phyloP scores from a whole-genome alignment of 2,888 invertebrate genomes.

The Sylvicola cinctus region DNA sequence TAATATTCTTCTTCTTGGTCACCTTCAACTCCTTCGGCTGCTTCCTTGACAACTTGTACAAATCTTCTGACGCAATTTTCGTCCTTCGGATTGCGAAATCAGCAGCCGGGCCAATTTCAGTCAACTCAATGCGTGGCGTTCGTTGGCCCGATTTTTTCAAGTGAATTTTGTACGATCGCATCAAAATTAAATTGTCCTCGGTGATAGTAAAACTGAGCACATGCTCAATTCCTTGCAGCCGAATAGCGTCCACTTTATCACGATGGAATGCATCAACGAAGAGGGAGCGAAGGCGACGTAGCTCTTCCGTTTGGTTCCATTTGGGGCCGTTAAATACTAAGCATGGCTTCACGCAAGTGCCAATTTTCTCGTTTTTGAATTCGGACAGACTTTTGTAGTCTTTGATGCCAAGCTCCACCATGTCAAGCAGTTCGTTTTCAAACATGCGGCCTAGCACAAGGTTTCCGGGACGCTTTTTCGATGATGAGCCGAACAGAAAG shows the following conservation, averaged over 20 bases:
- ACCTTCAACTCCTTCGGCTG: conserved; percentile 58
- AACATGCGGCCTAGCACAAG: conserved; percentile 74
- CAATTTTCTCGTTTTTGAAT: conserved; percentile 57
- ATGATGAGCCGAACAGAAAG: conserved; percentile 79
- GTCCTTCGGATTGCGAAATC: conserved; percentile 72
- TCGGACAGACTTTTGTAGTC: conserved; percentile 58
- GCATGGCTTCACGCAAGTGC: conserved; percentile 73
- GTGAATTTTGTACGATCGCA: conserved; percentile 59
- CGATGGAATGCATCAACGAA: conserved; percentile 85
- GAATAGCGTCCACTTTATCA: conserved; percentile 54
- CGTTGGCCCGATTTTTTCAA: conserved; percentile 81
- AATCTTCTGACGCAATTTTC: conserved; percentile 73
- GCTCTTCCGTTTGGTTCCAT: conserved; percentile 66
- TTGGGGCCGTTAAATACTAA: conserved; percentile 78
- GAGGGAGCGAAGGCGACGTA: conserved; percentile 67
- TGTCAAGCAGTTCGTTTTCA: conserved; percentile 79
- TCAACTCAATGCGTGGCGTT: conserved; percentile 77
- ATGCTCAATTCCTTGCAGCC: conserved; percentile 86
- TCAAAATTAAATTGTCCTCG: conserved; percentile 50
- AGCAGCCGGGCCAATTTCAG: conserved; percentile 83
- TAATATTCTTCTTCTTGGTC: conserved; percentile 79
- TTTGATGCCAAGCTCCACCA: conserved; percentile 87
- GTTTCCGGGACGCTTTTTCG: conserved; percentile 89
- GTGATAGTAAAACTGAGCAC: conserved; percentile 74
- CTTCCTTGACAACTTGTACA: conserved; percentile 63